phyloP scores from a whole-genome alignment of 2,113 vertebrate genomes.

The Petrocephalus zakoni region DNA sequence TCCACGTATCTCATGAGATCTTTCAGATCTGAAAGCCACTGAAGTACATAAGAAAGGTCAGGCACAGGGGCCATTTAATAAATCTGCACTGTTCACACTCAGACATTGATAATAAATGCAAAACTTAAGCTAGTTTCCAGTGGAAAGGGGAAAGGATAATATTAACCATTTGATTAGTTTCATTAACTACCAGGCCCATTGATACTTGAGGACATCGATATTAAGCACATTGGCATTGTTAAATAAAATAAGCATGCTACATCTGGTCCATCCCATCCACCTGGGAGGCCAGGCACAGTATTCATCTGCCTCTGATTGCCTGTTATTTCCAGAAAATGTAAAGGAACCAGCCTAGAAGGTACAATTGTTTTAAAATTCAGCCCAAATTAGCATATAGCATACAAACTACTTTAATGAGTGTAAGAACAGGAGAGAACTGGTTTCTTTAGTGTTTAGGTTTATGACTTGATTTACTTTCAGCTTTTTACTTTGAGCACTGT shows the following conservation, averaged over 20 bases:
- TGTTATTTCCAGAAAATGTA: constrained; percentile 24
- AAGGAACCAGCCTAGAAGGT: constrained; percentile 38
- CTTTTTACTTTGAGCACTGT: constrained; percentile 12
- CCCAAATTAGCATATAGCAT: background rate
- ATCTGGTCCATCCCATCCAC: background rate
- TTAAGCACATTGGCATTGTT: background rate
- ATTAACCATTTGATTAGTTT: background rate
- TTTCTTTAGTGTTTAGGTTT: background rate
- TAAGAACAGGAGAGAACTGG: background rate
- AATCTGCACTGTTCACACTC: background rate
- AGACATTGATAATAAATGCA: background rate
- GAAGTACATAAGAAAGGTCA: background rate
- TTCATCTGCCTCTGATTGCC: background rate
- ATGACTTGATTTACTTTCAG: constrained; percentile 42
- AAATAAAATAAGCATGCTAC: background rate
- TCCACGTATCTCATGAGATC: background rate
- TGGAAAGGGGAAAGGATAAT: background rate
- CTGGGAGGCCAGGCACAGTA: background rate
- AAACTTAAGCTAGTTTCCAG: background rate
- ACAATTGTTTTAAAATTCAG: constrained; percentile 9
- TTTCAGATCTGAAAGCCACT: constrained; percentile 1
- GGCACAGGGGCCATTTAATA: constrained; percentile 4
- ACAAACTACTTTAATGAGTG: background rate
- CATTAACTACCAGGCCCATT: background rate
- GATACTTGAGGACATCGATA: background rate